Conservation (phyloP, 2,888 invertebrate genomes). For the Phortica okadai region DNA sequence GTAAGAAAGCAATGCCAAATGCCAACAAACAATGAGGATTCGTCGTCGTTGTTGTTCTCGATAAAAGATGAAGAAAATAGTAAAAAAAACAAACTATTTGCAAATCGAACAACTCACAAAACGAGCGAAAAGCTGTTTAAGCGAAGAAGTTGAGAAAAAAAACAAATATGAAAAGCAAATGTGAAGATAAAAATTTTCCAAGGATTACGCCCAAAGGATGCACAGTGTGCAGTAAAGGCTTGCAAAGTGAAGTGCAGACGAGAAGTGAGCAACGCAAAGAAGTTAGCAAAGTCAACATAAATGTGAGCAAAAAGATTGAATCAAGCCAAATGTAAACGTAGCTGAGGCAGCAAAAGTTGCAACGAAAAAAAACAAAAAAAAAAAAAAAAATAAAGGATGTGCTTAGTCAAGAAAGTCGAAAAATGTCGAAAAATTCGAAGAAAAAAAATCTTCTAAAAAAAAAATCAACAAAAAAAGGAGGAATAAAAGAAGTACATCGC, state of each 20-base stretch:
- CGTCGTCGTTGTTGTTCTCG: slow-evolving; percentile 40
- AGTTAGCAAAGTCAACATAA: neutral
- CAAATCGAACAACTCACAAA: slow-evolving; percentile 49
- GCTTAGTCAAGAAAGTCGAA: slow-evolving; percentile 6
- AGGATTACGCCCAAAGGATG: too few relatives aligned
- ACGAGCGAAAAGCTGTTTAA: neutral
- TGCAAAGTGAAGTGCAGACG: neutral
- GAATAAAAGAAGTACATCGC: slow-evolving; percentile 36
- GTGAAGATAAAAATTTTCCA: neutral
- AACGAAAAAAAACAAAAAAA: slow-evolving; percentile 33
- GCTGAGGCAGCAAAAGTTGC: slow-evolving; percentile 64
- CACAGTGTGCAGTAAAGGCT: too few relatives aligned
- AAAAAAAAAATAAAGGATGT: neutral
- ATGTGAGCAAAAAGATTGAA: neutral
- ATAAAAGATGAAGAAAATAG: slow-evolving; percentile 48
- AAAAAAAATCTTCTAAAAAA: slow-evolving; percentile 24
- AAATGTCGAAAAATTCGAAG: slow-evolving; percentile 16
- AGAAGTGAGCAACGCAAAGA: neutral
- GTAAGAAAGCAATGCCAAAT: slow-evolving; percentile 25
- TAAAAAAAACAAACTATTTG: slow-evolving; percentile 54
- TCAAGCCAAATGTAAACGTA: slow-evolving; percentile 55
- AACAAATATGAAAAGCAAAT: neutral
- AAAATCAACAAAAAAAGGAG: slow-evolving; percentile 15
- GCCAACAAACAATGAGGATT: slow-evolving; percentile 9
- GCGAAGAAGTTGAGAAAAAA: neutral